Evolutionary conservation across 2,797 vertebrate genomes (phyloP), one percentile per base, ranked within the genome.

Genomic region (Sphaeramia orbicularis): DNA sequence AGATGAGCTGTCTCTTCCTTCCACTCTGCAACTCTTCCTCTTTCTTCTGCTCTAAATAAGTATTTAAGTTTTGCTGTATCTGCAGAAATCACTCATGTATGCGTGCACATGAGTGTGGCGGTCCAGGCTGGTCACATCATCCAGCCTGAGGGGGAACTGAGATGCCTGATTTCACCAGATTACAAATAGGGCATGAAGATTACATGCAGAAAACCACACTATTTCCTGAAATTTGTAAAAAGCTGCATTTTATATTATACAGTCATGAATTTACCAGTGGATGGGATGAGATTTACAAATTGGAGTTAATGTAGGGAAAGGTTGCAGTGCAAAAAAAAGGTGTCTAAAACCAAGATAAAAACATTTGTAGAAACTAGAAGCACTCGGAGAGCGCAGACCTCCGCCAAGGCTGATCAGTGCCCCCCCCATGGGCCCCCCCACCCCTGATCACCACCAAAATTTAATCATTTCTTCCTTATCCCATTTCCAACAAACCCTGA

Each of bases 31-130:
- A 7, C 55, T 59, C 38, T 18, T 55, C 21, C 58, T 42, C 48
- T 67, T 60, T 73, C 59, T 73, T 72, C 74, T 51, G 30, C 73
- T 71, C 65, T 47, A 70, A 69, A 67, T 74, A 41, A 40, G 35
- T 57, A 55, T 76, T 74, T 58, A 70, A 71, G 10, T 38, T 74
- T 59, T 30, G 16, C 43, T 55, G 4, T 11, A 12, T 37, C 30
- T 40, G 30, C 37, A 48, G 37, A 52, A 48, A 63, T 38, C 27
- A 62, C 42, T 52, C 43, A 19, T 7, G 12, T 41, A 58, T 24
- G 21, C 49, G 50, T 37, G 58, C 38, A 73, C 43, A 38, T 3
- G 11, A 41, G 54, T 55, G 19, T 6, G 6, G 41, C 9, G 55
- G 55, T 54, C 45, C 30, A 41, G 63, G 24, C 45, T 30, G 58